Evolutionary conservation across 2,888 invertebrate species (phyloP), one percentile per base, ranked within the genome.

Genomic region (Lycaena phlaeas): DNA sequence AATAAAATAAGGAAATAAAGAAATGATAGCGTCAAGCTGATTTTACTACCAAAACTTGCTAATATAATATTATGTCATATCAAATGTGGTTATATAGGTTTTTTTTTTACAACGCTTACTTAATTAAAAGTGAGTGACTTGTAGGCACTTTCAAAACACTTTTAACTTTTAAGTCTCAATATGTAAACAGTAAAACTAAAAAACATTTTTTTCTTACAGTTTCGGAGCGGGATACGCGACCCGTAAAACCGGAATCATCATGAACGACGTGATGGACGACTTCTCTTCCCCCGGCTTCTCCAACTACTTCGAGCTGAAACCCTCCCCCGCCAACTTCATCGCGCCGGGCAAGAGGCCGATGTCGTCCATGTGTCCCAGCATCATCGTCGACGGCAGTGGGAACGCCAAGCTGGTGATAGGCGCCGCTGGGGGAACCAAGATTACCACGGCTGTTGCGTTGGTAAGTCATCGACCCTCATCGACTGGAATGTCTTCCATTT

Each of bases 251-350:
- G 98, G 97, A 0, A 92, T 98, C 14, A 84, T 98, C n/a, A 91
- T 95, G 70, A 98, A 98, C 71, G 93, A 96, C 65, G 94, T 94
- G 47, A 97, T 98, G 95, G 95, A 96, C 53, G 98, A 98, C 64
- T 98, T 98, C 70, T 93, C 95, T 0, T 89, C 92, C 0, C 92
- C 93, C 0, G 88, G 90, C 15, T 86, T 90, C 43, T 81, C 86
- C 0, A 91, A 91, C 59, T 88, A 78, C 46, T 94, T 92, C 64
- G 89, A 87, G 1, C 52, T 94, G 7, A 89, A 91, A 36, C 92
- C 94, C 0, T 93, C 95, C 0, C 89, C 91, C 0, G 89, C 90
- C 5, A 97, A 97, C 77, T 91, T 88, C 59, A 92, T 96, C 50
- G 77, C 68, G 34, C 93, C 94, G 0, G 89, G 90, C 37, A 96